Base-by-base conservation (phyloP, 2,888 invertebrate genomes). In the Mantis religiosa region DNA sequence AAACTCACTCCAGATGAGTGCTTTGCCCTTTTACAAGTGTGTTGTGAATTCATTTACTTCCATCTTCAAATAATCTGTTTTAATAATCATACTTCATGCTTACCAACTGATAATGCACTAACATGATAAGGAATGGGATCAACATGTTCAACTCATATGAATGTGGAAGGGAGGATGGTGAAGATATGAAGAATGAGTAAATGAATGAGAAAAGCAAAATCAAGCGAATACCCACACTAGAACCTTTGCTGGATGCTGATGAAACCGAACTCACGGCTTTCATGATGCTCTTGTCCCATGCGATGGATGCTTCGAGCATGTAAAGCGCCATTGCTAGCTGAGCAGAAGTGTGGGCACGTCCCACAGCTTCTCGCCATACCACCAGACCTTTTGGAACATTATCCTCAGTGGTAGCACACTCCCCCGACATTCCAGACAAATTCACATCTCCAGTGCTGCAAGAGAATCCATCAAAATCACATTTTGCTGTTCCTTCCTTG, bases 271-370 rank as follows among this genome's bases (percentile, higher is more conserved):
- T 96, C 95, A 99, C 98, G 94, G 99, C 99, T 95, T 99, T 98
- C 99, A 99, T 99, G 92, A 99, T 98, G 94, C 98, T 98, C 94
- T 99, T 98, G 94, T 99, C 99, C 99, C 99, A 99, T 82, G 99
- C 98, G 91, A 99, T 98, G 92, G 97, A 97, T 3, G 97, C 96
- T 93, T 99, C 98, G 91, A 99, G 94, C 91, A 98, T 97, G 92
- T 98, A 97, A 89, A 98, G 94, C 91, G 97, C 96, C 96, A 98
- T 96, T 30, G 98, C 97, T 34, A 99, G 94, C 92, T 99, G 99
- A 0, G 98, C 97, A 0, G 98, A 96, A 0, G 98, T 98, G 91
- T 95, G 96, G 85, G 98, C 97, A 87, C 97, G 95, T 0, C 95
- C 94, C 0, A 99, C 97, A 0, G 98, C 98, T 91, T 97, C 97